Conservation (phyloP, 2,888 invertebrate genomes). For the Chymomyza procnemis region DNA sequence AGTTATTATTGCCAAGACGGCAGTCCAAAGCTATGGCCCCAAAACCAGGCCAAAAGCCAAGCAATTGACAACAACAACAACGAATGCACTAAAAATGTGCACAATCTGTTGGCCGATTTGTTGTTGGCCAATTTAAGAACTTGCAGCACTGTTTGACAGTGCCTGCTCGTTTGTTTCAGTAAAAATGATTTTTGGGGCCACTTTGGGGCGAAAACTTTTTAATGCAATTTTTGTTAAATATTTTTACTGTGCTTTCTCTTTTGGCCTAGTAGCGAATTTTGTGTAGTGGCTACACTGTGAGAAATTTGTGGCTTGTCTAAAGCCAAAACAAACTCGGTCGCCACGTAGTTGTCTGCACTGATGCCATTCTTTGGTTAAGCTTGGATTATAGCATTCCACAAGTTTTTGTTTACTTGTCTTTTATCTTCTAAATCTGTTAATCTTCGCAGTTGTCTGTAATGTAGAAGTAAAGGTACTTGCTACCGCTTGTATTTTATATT, state of each 20-base stretch:
- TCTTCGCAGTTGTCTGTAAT: too few relatives aligned
- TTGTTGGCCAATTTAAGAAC: slow-evolving; percentile 7
- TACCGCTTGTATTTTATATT: too few relatives aligned
- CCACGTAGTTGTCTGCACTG: too few relatives aligned
- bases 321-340: too few relatives aligned
- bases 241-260: slow-evolving; percentile 55
- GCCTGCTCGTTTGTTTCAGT: not conserved
- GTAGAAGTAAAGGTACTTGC: too few relatives aligned
- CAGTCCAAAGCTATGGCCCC: not conserved
- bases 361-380: too few relatives aligned
- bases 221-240: slow-evolving; percentile 65
- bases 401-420: too few relatives aligned
- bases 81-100: not conserved
- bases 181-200: slow-evolving; percentile 34
- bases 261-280: slow-evolving; percentile 38
- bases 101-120: not conserved
- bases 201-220: slow-evolving; percentile 53
- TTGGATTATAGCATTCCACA: too few relatives aligned
- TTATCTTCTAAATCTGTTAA: too few relatives aligned
- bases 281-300: slow-evolving; percentile 20
- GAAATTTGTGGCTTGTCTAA: not conserved
- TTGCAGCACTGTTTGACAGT: slow-evolving; percentile 16
- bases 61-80: not conserved
- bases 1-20: slow-evolving; percentile 1
- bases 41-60: not conserved